These are phyloP conservation scores for Epinephelus coioides DNA, from an alignment of 2,797 vertebrate species.

Conservation along the genomic window DNA sequence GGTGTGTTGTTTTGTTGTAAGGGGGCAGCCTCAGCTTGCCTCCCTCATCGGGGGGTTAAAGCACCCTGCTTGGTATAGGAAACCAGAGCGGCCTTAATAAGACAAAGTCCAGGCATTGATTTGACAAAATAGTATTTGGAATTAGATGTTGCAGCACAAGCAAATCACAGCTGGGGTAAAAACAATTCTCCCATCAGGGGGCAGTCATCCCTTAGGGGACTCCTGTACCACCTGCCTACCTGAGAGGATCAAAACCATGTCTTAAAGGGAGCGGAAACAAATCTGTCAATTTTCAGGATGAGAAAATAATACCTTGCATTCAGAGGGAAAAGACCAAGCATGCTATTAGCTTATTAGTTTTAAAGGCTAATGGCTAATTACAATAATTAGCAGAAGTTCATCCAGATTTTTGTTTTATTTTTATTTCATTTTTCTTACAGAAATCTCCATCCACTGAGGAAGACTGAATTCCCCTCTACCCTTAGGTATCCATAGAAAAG, in stretches of 20 bases:
- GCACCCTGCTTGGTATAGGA: conserved; percentile 72
- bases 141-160: conserved; percentile 72
- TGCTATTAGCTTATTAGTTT: conserved; percentile 45
- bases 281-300: conserved; percentile 56
- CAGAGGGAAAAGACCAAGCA: conserved; percentile 43
- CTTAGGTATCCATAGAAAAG: conserved; percentile 9
- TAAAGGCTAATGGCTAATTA: conserved; percentile 59
- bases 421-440: neutral
- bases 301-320: conserved; percentile 58
- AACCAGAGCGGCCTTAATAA: conserved; percentile 68
- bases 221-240: conserved; percentile 50
- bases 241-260: conserved; percentile 71
- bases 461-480: neutral
- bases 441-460: neutral
- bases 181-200: conserved; percentile 70
- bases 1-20: conserved; percentile 74
- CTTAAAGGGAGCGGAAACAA: conserved; percentile 44
- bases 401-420: too few species aligned
- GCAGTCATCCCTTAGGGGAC: conserved; percentile 45
- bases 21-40: conserved; percentile 61
- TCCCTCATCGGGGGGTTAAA: conserved; percentile 52
- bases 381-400: conserved; percentile 1
- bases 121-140: conserved; percentile 68
- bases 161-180: conserved; percentile 77
- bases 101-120: conserved; percentile 72